Base-by-base conservation (phyloP, 2,797 vertebrate species). In the Megaceryle alcyon region DNA sequence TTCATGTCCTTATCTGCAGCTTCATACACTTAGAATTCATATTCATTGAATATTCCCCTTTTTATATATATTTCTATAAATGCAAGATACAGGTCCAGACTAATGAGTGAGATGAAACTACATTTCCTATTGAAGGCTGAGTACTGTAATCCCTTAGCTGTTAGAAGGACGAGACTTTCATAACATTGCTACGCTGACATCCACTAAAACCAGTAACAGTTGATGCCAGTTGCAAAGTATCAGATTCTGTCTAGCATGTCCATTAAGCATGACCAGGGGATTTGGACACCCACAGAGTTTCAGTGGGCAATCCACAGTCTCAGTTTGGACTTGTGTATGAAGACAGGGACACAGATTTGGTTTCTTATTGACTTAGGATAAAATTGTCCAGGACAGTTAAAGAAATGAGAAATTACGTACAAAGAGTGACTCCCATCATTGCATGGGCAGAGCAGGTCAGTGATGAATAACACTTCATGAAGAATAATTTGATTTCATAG, bases 401-500 rank as follows among this genome's bases (percentile, higher is more conserved):
- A 89, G 68, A 85, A 84, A 87, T 37, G 7, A 65, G 35, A 21
- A 82, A 23, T 35, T 35, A 53, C 4, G 26, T 49, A 75, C 51
- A 78, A 71, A 70, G 51, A 61, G 33, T 71, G 25, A 26, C 53
- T 81, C 72, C 72, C n/a, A 43, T 66, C 46, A 44, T 14, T 8
- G 6, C 60, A 3, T 17, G 20, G 54, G 39, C n/a, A 41, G 60
- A 76, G 44, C n/a, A 72, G 29, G 72, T 69, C 51, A 21, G 20
- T 35, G 46, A 14, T 53, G 20, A 2, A 1, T 48, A 87, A 35
- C 23, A 28, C 5, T 61, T 87, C 72, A 43, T n/a, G 44, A 3
- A 2, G 65, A 88, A 79, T 60, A 88, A 92, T 88, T 76, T 81
- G 9, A 53, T 79, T 73, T 69, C 66, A 71, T 46, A 91, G 79